Evolutionary conservation across 2,888 invertebrate genomes (phyloP).

Genomic region (Oligia latruncula): DNA sequence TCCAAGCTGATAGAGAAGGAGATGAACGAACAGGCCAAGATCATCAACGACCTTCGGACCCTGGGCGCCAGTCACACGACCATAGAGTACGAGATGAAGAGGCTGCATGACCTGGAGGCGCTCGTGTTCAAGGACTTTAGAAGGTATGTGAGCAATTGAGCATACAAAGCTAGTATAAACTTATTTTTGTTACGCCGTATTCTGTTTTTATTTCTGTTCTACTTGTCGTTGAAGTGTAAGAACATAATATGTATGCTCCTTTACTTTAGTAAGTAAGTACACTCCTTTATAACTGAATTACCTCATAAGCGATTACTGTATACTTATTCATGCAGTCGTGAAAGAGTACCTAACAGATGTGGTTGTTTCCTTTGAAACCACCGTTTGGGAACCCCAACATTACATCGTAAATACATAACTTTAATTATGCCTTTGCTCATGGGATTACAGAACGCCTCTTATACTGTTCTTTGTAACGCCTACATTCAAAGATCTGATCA

Average conservation of each 20-base stretch:
- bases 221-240: background rate
- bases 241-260: no score
- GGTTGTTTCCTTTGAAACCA: no score
- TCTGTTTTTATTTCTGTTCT: background rate
- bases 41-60: conserved; percentile 97
- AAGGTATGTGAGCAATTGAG: conserved; percentile 82
- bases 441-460: background rate
- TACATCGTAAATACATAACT: no score
- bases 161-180: background rate
- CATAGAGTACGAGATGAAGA: conserved; percentile 97
- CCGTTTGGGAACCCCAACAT: no score
- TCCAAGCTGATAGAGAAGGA: conserved; percentile 98
- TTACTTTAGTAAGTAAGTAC: no score
- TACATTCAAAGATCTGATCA: background rate
- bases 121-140: conserved; percentile 98
- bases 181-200: background rate
- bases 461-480: background rate
- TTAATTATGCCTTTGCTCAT: background rate
- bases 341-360: no score
- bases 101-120: conserved; percentile 97
- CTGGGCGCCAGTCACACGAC: conserved; percentile 97
- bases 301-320: no score
- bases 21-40: conserved; percentile 99
- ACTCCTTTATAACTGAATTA: no score
- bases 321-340: no score